phyloP scores from a whole-genome alignment of 1,140 invertebrate genomes.

The Eupristina koningsbergeri region DNA sequence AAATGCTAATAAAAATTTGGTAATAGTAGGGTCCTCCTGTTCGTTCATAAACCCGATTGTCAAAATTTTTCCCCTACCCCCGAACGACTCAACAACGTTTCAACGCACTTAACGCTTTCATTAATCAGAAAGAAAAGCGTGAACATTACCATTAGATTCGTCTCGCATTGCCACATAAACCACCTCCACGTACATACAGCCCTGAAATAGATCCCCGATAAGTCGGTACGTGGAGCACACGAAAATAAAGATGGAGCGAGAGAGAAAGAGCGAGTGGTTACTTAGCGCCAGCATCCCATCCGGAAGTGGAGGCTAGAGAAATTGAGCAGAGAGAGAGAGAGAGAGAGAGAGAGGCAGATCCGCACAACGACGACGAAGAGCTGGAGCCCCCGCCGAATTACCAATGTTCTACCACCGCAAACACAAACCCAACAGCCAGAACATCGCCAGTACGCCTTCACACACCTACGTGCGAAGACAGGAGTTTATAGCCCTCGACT shows the following conservation, averaged over 20 bases:
- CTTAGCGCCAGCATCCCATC: neutral
- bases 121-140: conserved; percentile 21
- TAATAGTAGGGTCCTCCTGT: too few species aligned
- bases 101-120: conserved; percentile 1
- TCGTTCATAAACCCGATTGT: neutral
- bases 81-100: neutral
- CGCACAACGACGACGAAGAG: neutral
- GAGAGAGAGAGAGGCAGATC: neutral
- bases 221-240: neutral
- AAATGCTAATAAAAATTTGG: neutral
- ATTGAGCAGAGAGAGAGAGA: neutral
- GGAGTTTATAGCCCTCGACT: conserved; percentile 29
- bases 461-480: neutral
- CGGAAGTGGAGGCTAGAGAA: neutral
- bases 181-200: neutral
- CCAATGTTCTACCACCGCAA: too few species aligned
- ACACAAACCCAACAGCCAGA: too few species aligned
- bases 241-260: neutral
- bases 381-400: too few species aligned
- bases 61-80: neutral
- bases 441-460: neutral
- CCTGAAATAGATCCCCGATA: neutral
- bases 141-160: neutral
- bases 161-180: too few species aligned
- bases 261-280: neutral